Evolutionary conservation across 1,140 invertebrate species (phyloP).

Genomic region (Callitettix versicolor): DNA sequence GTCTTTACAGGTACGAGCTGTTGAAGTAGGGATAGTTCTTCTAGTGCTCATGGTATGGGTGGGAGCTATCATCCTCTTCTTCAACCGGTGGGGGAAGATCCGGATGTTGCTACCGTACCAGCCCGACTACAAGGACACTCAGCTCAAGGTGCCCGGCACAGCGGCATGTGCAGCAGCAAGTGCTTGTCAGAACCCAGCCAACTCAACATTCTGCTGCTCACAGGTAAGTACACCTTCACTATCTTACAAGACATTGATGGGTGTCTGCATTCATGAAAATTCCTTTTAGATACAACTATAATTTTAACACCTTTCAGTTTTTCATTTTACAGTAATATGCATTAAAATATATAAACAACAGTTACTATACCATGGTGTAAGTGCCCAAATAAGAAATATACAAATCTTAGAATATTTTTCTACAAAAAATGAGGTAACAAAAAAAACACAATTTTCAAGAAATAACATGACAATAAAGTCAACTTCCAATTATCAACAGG

Average conservation of each 20-base stretch:
- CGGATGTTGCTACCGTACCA: constrained; percentile 85
- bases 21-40: constrained; percentile 78
- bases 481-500: too few species aligned
- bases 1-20: constrained; percentile 46
- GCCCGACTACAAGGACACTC: constrained; percentile 45
- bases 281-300: too few species aligned
- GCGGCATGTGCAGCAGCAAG: constrained; percentile 19
- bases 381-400: too few species aligned
- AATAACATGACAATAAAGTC: too few species aligned
- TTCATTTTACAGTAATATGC: too few species aligned
- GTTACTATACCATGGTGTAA: too few species aligned
- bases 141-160: constrained; percentile 25
- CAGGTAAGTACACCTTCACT: constrained; percentile 25
- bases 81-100: constrained; percentile 87
- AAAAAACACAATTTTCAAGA: too few species aligned
- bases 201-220: constrained; percentile 24
- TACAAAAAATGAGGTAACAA: too few species aligned
- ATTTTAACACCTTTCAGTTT: too few species aligned
- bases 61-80: constrained; percentile 77
- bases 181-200: constrained; percentile 23
- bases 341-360: too few species aligned
- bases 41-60: constrained; percentile 79
- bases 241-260: not conserved
- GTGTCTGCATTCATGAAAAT: too few species aligned
- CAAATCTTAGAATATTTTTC: too few species aligned